These are phyloP conservation scores for Spilarctia lutea DNA, from an alignment of 2,888 invertebrate species.

Conservation along the genomic window DNA sequence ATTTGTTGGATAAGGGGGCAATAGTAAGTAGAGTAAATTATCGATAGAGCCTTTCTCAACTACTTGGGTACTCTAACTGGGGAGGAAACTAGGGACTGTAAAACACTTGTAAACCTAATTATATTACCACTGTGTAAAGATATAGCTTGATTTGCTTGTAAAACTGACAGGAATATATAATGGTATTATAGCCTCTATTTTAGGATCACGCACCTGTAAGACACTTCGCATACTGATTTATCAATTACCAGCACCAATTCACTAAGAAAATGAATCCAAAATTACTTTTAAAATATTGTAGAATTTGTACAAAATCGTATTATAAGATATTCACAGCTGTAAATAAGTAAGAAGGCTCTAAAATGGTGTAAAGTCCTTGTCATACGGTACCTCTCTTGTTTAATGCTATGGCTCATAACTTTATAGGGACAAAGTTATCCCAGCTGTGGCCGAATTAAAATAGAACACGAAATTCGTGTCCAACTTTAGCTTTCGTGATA, in stretches of 20 bases:
- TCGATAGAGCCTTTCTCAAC: too few species aligned
- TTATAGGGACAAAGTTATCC: slow-evolving; percentile 45
- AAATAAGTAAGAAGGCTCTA: slow-evolving; percentile 37
- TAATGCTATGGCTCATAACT: slow-evolving; percentile 50
- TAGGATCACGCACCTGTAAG: too few species aligned
- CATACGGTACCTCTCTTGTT: slow-evolving; percentile 30
- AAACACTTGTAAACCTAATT: too few species aligned
- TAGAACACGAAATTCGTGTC: slow-evolving; percentile 34
- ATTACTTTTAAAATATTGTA: slow-evolving; percentile 13
- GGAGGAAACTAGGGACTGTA: too few species aligned
- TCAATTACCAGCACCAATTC: background rate
- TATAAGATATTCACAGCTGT: slow-evolving; percentile 42
- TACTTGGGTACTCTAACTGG: too few species aligned
- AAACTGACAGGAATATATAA: too few species aligned
- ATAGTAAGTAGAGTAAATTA: too few species aligned
- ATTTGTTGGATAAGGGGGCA: too few species aligned
- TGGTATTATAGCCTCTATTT: too few species aligned
- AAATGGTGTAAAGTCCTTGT: slow-evolving; percentile 36
- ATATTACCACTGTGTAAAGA: too few species aligned
- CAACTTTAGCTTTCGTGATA: slow-evolving; percentile 29
- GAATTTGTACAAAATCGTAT: slow-evolving; percentile 27
- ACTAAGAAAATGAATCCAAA: background rate
- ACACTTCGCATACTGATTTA: too few species aligned
- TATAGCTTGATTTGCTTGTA: too few species aligned
- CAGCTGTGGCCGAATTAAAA: slow-evolving; percentile 55